Evolutionary conservation across 2,888 invertebrate species (phyloP).

Genomic region (Yponomeuta evonymella): DNA sequence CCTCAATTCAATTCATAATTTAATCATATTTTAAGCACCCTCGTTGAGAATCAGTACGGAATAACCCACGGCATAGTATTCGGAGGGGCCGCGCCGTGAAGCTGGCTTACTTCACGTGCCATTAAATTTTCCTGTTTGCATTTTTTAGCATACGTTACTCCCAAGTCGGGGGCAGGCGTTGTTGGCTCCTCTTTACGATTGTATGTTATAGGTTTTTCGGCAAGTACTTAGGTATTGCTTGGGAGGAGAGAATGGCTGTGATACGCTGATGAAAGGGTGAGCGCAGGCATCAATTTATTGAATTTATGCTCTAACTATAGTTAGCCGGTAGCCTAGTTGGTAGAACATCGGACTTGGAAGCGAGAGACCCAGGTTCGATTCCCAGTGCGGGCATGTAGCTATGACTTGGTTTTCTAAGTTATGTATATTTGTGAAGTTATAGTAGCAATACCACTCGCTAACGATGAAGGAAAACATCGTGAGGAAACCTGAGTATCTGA

Average conservation of each 20-base stretch:
- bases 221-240: neutral
- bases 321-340: too few relatives aligned
- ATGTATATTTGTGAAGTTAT: too few relatives aligned
- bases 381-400: too few relatives aligned
- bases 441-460: too few relatives aligned
- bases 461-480: too few relatives aligned
- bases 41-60: constrained; percentile 27
- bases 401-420: too few relatives aligned
- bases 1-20: too few relatives aligned
- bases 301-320: neutral
- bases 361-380: too few relatives aligned
- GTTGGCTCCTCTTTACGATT: constrained; percentile 50
- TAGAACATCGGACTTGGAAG: too few relatives aligned
- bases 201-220: constrained; percentile 27
- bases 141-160: constrained; percentile 74
- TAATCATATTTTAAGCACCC: too few relatives aligned
- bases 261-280: too few relatives aligned
- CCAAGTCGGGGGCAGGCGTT: constrained; percentile 39
- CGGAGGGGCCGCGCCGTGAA: constrained; percentile 50
- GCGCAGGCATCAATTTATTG: neutral
- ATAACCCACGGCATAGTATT: constrained; percentile 48
- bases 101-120: constrained; percentile 71
- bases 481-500: too few relatives aligned
- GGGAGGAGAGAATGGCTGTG: neutral
- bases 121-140: constrained; percentile 75